Evolutionary conservation across 1,140 invertebrate genomes (phyloP).

Genomic region (Solen grandis): DNA sequence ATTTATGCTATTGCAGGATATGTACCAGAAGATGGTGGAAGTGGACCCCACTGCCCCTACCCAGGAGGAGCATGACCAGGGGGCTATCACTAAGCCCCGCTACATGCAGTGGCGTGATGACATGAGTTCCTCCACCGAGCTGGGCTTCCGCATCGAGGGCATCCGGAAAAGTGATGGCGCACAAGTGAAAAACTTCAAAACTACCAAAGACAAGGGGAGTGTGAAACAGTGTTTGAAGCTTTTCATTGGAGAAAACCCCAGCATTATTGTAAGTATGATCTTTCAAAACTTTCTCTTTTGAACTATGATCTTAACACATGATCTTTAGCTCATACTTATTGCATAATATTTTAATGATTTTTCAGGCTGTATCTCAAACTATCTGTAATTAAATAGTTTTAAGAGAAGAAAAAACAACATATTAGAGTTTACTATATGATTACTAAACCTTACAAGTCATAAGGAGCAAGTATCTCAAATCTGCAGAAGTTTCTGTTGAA

Average conservation of each 20-base stretch:
- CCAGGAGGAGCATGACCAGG: constrained; percentile 92
- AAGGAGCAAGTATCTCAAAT: too few species aligned
- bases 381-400: too few species aligned
- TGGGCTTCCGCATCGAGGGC: constrained; percentile 98
- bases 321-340: too few species aligned
- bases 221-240: constrained; percentile 90
- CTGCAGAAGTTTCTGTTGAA: too few species aligned
- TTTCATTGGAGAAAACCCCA: constrained; percentile 90
- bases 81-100: constrained; percentile 96
- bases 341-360: too few species aligned
- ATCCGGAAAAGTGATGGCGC: constrained; percentile 85
- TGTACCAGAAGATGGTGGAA: constrained; percentile 99
- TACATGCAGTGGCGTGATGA: constrained; percentile 99
- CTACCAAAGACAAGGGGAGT: constrained; percentile 92
- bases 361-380: too few species aligned
- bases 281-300: too few species aligned
- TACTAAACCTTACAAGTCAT: too few species aligned
- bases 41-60: constrained; percentile 95
- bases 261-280: constrained; percentile 86
- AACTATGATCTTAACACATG: too few species aligned
- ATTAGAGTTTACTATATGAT: too few species aligned
- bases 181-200: constrained; percentile 94
- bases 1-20: constrained; percentile 85
- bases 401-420: too few species aligned
- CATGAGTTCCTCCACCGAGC: constrained; percentile 95